A percentile compares a stretch with the other conserved stretches of the same genome.
phyloP scores from a whole-genome alignment of 2,888 invertebrate species.

The Acholoe squamosa region DNA sequence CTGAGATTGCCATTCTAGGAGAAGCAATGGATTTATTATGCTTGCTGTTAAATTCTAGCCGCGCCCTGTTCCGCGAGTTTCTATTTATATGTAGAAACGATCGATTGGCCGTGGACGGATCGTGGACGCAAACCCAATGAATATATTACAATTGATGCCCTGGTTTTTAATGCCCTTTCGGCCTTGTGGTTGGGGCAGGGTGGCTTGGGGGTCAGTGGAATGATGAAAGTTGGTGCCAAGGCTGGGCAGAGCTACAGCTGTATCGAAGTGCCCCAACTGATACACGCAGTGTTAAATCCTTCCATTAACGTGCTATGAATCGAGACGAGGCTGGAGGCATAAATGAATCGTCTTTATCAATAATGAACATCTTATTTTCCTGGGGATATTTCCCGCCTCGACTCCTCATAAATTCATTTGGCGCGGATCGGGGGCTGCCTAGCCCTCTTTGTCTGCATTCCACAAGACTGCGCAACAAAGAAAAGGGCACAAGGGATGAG shows the following conservation, averaged over 20 bases:
- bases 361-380: constrained; percentile 56
- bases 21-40: constrained; percentile 48
- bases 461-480: constrained; percentile 16
- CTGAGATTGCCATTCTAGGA: constrained; percentile 3
- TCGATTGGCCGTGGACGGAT: background rate
- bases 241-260: background rate
- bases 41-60: background rate
- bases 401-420: constrained; percentile 36
- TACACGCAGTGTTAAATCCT: background rate
- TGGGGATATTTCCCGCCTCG: constrained; percentile 33
- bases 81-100: constrained; percentile 56
- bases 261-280: background rate
- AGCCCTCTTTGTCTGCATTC: constrained; percentile 37
- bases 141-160: constrained; percentile 45
- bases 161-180: constrained; percentile 1
- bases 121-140: constrained; percentile 26
- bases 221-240: background rate
- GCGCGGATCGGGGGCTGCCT: background rate
- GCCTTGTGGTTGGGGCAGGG: background rate
- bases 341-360: constrained; percentile 56
- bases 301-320: constrained; percentile 26
- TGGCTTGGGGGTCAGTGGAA: background rate
- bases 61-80: background rate
- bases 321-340: background rate
- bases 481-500: constrained; percentile 10